Percentiles rank a stretch among this genome's conserved stretches.
Evolutionary conservation across 2,113 vertebrate species (phyloP).

Genomic region (Pontoporia blainvillei): DNA sequence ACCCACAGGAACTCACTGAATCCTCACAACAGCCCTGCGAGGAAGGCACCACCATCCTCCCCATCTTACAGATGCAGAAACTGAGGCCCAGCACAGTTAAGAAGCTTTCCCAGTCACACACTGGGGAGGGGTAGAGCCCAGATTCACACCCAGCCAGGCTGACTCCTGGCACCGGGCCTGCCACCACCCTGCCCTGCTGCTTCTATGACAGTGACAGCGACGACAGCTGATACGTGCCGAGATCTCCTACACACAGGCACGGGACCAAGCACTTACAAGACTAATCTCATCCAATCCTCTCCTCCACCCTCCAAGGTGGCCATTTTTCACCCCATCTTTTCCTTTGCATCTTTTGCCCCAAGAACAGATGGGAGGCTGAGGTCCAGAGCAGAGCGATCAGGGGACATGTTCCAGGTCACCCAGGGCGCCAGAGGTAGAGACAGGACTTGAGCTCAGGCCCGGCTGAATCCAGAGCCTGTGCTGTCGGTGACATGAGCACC

Average conservation of each 20-base stretch:
- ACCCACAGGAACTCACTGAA: too few relatives aligned
- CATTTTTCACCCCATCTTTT: not conserved
- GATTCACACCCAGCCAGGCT: not conserved
- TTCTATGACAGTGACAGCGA: not conserved
- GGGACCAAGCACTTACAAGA: not conserved
- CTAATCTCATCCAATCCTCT: not conserved
- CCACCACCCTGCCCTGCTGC: fast-evolving
- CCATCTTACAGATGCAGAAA: not conserved
- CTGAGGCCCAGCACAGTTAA: not conserved
- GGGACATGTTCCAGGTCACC: not conserved
- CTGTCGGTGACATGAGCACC: not conserved
- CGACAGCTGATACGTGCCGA: fast-evolving
- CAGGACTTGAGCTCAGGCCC: not conserved
- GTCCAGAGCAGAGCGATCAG: not conserved
- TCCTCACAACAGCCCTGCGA: fast-evolving
- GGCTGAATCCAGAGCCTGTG: not conserved
- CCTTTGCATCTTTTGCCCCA: not conserved
- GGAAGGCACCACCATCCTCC: fast-evolving
- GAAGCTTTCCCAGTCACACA: not conserved
- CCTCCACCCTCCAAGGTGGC: not conserved
- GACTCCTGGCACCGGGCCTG: too few relatives aligned
- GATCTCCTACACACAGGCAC: too few relatives aligned
- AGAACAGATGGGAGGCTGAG: not conserved
- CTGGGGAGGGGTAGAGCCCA: not conserved
- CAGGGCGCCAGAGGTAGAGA: fast-evolving